A percentile compares a stretch with the other conserved stretches of the same genome.
These are phyloP conservation scores for Sphinx pinastri DNA, from an alignment of 2,888 invertebrate species.

Conservation along the genomic window DNA sequence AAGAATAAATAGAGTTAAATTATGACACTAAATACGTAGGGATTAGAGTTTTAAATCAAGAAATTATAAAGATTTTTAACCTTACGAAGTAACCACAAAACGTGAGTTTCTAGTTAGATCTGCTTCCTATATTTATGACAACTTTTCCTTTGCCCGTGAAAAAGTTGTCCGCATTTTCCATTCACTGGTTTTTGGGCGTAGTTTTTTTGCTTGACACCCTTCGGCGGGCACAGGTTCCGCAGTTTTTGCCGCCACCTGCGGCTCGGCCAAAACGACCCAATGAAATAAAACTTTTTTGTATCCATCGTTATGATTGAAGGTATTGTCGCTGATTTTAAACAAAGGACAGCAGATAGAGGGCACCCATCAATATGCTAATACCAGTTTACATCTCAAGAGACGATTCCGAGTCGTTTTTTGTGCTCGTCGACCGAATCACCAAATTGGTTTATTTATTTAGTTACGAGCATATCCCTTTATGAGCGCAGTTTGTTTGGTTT, in stretches of 20 bases:
- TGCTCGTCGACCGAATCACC: slow-evolving; percentile 51
- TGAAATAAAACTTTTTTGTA: slow-evolving; percentile 70
- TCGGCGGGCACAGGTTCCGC: slow-evolving; percentile 38
- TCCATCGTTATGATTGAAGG: slow-evolving; percentile 79
- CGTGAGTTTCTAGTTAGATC: too few species aligned
- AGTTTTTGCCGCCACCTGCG: slow-evolving; percentile 71
- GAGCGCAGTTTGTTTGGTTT: slow-evolving; percentile 72
- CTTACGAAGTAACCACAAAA: too few species aligned
- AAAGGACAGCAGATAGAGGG: slow-evolving; percentile 75
- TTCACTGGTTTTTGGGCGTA: slow-evolving; percentile 30
- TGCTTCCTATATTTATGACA: neutral
- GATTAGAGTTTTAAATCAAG: too few species aligned
- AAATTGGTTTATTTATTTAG: slow-evolving; percentile 82
- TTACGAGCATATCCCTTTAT: slow-evolving; percentile 73
- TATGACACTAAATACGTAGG: too few species aligned
- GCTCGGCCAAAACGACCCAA: slow-evolving; percentile 64
- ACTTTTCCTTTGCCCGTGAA: neutral
- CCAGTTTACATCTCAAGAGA: slow-evolving; percentile 61
- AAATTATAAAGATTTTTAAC: too few species aligned
- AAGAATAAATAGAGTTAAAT: too few species aligned
- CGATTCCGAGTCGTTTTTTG: slow-evolving; percentile 68
- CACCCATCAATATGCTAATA: slow-evolving; percentile 82
- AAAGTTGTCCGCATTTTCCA: slow-evolving; percentile 19
- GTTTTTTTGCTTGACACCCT: slow-evolving; percentile 34
- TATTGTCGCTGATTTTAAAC: slow-evolving; percentile 82